Evolutionary conservation across 2,113 vertebrate genomes (phyloP).

Genomic region (Rhea pennata): DNA sequence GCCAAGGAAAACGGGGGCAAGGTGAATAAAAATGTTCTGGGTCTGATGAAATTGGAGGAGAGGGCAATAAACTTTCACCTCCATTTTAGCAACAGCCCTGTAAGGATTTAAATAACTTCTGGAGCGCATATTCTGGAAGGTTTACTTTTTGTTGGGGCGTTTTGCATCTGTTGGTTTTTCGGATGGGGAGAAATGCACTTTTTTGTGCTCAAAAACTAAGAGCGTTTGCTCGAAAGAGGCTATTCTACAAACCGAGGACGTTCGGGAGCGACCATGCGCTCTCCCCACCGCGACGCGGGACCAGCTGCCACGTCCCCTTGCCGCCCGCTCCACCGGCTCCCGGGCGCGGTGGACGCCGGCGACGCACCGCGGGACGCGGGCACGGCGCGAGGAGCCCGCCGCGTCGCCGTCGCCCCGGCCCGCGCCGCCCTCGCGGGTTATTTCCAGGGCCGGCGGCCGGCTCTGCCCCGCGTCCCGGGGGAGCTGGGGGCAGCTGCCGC

Average conservation of each 20-base stretch:
- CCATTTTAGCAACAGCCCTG: background rate
- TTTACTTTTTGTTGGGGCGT: background rate
- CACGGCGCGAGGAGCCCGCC: background rate
- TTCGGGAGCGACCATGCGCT: background rate
- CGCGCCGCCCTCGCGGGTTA: too few species aligned
- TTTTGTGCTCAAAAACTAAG: too few species aligned
- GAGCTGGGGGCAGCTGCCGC: background rate
- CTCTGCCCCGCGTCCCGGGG: background rate
- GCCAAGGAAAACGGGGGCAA: slow-evolving; percentile 17
- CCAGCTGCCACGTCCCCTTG: background rate
- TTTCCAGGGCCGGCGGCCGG: background rate
- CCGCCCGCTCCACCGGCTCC: background rate
- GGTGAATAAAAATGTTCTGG: slow-evolving; percentile 22
- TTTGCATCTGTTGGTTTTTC: background rate
- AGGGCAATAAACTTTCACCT: slow-evolving; percentile 10
- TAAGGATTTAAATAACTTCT: background rate
- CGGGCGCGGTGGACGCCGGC: too few species aligned
- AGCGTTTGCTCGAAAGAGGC: background rate
- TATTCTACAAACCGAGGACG: fast-evolving
- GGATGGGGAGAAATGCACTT: too few species aligned
- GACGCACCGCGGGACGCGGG: too few species aligned
- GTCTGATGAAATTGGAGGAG: slow-evolving; percentile 34
- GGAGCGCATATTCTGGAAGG: background rate
- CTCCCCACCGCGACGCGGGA: background rate
- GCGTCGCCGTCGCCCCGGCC: background rate